Conservation (phyloP, 1,140 invertebrate genomes). For the Hydropsyche tenuis region DNA sequence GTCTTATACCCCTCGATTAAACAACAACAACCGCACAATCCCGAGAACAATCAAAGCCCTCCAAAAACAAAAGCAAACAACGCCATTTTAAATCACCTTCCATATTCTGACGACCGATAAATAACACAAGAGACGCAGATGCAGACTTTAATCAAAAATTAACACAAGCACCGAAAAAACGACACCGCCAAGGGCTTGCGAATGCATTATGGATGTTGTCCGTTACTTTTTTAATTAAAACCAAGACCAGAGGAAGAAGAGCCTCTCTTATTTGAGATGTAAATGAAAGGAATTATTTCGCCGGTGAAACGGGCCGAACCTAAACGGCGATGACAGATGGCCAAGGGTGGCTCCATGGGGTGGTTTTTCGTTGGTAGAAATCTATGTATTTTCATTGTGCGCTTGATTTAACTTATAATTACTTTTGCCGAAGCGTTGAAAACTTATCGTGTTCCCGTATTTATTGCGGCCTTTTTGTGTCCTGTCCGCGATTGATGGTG, state of each 20-base stretch:
- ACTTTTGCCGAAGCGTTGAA: neutral
- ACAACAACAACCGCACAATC: too few species aligned
- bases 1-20: too few species aligned
- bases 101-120: too few species aligned
- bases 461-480: too few species aligned
- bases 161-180: too few species aligned
- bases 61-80: too few species aligned
- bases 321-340: conserved; percentile 21
- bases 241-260: neutral
- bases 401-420: conserved; percentile 27
- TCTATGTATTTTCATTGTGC: conserved; percentile 1
- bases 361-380: neutral
- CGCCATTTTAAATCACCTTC: too few species aligned
- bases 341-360: neutral
- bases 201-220: conserved; percentile 31
- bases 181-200: too few species aligned
- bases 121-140: too few species aligned
- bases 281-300: conserved; percentile 36
- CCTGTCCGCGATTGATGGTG: too few species aligned
- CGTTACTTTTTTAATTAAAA: conserved; percentile 38
- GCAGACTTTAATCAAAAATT: too few species aligned
- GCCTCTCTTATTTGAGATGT: conserved; percentile 7
- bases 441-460: conserved; percentile 11
- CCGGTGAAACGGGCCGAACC: conserved; percentile 10
- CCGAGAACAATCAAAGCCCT: too few species aligned